phyloP scores from a whole-genome alignment of 2,797 vertebrate species.

The Carcharodon carcharias region DNA sequence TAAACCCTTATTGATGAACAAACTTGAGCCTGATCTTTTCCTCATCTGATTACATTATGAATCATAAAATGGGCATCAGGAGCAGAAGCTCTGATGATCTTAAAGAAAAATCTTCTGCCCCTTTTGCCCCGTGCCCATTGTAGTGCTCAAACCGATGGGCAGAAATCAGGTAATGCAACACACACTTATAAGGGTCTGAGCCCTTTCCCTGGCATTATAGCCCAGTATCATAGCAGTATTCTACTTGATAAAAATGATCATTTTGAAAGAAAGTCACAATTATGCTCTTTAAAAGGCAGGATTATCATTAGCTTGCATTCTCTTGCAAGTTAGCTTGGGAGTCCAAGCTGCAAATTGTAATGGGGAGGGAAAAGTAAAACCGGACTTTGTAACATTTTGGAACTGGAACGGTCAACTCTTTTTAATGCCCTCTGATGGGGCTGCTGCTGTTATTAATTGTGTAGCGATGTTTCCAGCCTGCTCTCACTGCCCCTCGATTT shows the following conservation, averaged over 20 bases:
- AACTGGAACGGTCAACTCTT: background rate
- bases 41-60: background rate
- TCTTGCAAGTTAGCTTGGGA: background rate
- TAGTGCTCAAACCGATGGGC: background rate
- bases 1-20: background rate
- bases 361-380: background rate
- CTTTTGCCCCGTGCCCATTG: no score
- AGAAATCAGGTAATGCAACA: background rate
- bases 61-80: background rate
- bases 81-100: background rate
- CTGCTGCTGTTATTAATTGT: background rate
- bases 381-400: background rate
- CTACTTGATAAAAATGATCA: background rate
- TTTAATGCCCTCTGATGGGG: background rate
- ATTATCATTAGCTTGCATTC: background rate
- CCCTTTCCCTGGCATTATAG: background rate
- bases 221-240: background rate
- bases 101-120: background rate
- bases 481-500: constrained; percentile 30
- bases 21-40: background rate
- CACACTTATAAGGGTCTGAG: background rate
- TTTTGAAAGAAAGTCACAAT: background rate
- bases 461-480: constrained; percentile 10
- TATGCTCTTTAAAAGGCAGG: background rate
- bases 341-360: background rate